A percentile compares a stretch with the other conserved stretches of the same genome.
Evolutionary conservation across 2,888 invertebrate genomes (phyloP).

Genomic region (Cryptus viduatorius): DNA sequence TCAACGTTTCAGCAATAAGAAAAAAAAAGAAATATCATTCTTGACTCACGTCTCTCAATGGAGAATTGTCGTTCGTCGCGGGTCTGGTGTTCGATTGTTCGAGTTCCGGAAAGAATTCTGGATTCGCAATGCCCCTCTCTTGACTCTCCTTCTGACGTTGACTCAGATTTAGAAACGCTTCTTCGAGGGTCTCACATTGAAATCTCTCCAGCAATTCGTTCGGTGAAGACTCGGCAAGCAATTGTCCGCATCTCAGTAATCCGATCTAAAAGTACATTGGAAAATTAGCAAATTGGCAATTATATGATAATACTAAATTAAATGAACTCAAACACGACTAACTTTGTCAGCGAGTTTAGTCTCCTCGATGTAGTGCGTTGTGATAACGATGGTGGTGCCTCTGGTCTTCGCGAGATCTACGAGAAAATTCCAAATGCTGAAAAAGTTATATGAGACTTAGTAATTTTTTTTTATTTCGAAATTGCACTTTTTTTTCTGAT

Average conservation of each 20-base stretch:
- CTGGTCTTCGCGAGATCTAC: conserved; percentile 89
- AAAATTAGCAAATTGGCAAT: background rate
- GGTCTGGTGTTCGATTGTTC: conserved; percentile 66
- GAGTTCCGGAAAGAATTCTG: conserved; percentile 60
- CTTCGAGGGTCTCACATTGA: conserved; percentile 92
- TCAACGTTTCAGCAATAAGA: background rate
- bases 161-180: conserved; percentile 94
- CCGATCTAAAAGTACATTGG: conserved; percentile 89
- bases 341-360: conserved; percentile 93
- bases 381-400: conserved; percentile 94
- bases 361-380: conserved; percentile 98
- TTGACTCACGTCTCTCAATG: conserved; percentile 48
- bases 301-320: background rate
- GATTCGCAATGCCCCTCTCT: conserved; percentile 71
- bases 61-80: conserved; percentile 38
- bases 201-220: conserved; percentile 89
- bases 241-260: conserved; percentile 93
- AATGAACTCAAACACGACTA: conserved; percentile 75
- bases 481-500: background rate
- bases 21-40: background rate
- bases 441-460: conserved; percentile 69
- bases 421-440: conserved; percentile 95
- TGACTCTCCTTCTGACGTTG: conserved; percentile 86
- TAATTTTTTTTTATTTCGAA: background rate
- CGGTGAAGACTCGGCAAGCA: conserved; percentile 95